Evolutionary conservation across 2,888 invertebrate genomes (phyloP), one percentile per base, ranked within the genome.

Genomic region (Lamellibrachia columna): DNA sequence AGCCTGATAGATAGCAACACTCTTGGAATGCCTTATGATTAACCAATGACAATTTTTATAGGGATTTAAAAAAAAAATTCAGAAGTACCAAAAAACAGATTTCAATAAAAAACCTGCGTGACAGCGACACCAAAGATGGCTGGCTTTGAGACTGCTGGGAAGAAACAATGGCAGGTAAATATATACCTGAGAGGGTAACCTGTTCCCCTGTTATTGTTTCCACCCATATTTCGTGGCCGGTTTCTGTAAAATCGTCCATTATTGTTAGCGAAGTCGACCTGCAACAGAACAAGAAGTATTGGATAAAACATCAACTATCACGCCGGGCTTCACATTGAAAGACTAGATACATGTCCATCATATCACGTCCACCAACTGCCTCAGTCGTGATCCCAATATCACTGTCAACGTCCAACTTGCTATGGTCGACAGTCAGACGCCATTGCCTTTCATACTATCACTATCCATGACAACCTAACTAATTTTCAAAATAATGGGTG

Each of bases 231-330:
- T 15, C 60, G 58, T 15, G 93, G 93, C 55, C 93, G 75, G 90
- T 91, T 91, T 90, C 90, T 60, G 58, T 91, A 91, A 53, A 52
- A 52, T 90, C 93, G 94, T 91, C 94, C 94, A 92, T 94, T 75
- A 75, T 75, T 95, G 93, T 94, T 94, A 58, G 94, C 94, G 93
- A 95, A 94, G 91, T 95, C 95, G 55, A 95, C 95, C 95, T 95
- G 92, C 60, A 94, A 93, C 22, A 91, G 75, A 91, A 55, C 75
- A 75, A 22, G 6, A n/a, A 75, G 40, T n/a, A 91, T n/a, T 52
- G 53, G 91, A 91, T 40, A 3, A 91, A 91, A 91, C 91, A 53
- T 91, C 53, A 91, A 52, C 6, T 28, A 40, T 15, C 40, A 40
- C 40, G 40, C 0, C 40, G 40, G 8, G 9, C 55, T 9, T 9